Evolutionary conservation across 2,113 vertebrate species (phyloP), one percentile per base, ranked within the genome.

Genomic region (Gallinago media): DNA sequence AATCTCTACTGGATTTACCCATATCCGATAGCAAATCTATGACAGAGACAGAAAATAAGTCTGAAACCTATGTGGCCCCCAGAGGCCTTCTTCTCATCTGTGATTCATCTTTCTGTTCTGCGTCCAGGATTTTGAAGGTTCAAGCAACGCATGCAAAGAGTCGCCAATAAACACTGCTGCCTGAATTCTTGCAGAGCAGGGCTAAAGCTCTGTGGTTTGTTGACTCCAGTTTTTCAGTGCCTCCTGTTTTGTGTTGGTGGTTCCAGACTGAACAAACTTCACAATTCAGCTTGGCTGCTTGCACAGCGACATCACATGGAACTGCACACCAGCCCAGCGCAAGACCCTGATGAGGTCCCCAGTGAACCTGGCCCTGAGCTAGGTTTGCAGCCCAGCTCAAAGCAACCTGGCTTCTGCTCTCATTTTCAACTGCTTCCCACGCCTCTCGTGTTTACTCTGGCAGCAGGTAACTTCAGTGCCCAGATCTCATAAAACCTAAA

Each of bases 301-400:
- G 14, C 18, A 27, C 26, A 47, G 31, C 5, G 2, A 2, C 54
- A 49, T 73, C 40, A 6, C 1, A 1, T 83, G 17, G 42, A 26
- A 6, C 14, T 21, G 16, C 10, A 8, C 11, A 56, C 3, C 16
- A 67, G 32, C 34, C 36, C 59, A 56, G 34, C 0, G 0, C 0
- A 1, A 61, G 38, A 70, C 54, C 26, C 29, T 59, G 36, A n/a
- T 0, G 3, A 50, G 13, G 4, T 73, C 17, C 17, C 9, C 13
- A 2, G 40, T 19, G 67, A 42, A 22, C 32, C 4, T 36, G 29
- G 25, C 29, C 34, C 21, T 31, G 34, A 74, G 49, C 7, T 61
- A 52, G 23, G 10, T 72, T 52, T 91, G 18, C 47, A 89, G 68
- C 42, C 25, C 68, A 74, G 47, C 20, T 26, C 59, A 77, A 59